Percentiles rank a stretch among this genome's conserved stretches.
Conservation (phyloP, 64 coral and sea anemone genomes). For the Pocillopora verrucosa region DNA sequence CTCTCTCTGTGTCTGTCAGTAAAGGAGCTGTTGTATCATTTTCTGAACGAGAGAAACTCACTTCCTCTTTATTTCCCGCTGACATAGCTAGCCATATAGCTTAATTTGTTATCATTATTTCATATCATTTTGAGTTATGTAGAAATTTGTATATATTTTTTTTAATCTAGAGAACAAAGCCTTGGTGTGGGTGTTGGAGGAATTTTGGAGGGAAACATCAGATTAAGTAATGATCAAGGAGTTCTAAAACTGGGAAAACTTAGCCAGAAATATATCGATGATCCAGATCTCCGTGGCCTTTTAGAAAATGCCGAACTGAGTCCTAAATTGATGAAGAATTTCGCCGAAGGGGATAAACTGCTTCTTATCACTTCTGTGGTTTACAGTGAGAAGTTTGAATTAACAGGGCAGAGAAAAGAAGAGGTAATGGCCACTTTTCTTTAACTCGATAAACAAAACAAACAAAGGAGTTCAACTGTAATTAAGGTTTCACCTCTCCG, state of each 20-base stretch:
- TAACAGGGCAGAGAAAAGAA: neutral
- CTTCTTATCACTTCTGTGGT: constrained; percentile 6
- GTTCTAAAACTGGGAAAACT: neutral
- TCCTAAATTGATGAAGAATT: neutral
- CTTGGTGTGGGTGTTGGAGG: neutral
- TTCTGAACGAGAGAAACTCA: too few species aligned
- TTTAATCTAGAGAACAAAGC: neutral
- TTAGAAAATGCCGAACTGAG: neutral
- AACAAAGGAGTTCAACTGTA: neutral
- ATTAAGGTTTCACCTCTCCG: too few species aligned
- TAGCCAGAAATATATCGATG: neutral
- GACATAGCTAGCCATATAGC: too few species aligned
- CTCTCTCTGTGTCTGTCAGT: too few species aligned
- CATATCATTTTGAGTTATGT: too few species aligned
- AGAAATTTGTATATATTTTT: too few species aligned
- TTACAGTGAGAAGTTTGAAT: constrained; percentile 6
- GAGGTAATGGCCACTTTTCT: neutral
- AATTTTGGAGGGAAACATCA: neutral
- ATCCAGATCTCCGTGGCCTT: neutral
- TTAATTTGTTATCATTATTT: too few species aligned
- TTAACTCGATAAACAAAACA: neutral
- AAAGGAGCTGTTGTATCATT: too few species aligned
- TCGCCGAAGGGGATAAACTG: neutral
- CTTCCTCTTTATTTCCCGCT: too few species aligned
- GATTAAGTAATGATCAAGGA: neutral